A percentile compares a stretch with the other conserved stretches of the same genome.
Conservation (phyloP, 1,140 invertebrate species). For the Penaeus japonicus region DNA sequence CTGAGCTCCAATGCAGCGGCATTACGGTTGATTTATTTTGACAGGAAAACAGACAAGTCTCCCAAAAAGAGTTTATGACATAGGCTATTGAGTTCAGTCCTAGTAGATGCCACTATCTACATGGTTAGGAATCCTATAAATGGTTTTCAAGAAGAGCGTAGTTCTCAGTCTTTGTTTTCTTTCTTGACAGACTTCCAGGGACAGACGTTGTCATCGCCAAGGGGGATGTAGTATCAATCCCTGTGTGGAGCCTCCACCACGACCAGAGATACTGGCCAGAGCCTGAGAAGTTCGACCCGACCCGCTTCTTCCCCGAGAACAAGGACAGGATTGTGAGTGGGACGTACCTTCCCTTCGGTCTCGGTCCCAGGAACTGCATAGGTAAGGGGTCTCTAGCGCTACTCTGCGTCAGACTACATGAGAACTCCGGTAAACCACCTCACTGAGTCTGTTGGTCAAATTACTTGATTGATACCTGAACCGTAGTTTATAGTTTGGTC, state of each 20-base stretch:
- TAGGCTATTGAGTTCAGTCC: too few relatives aligned
- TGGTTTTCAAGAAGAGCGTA: neutral
- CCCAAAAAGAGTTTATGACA: too few relatives aligned
- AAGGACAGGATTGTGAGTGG: slow-evolving; percentile 44
- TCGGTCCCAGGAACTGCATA: slow-evolving; percentile 67
- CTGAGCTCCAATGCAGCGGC: too few relatives aligned
- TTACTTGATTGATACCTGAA: too few relatives aligned
- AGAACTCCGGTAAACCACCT: too few relatives aligned
- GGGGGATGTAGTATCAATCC: slow-evolving; percentile 61
- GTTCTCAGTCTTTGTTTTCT: neutral
- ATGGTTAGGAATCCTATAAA: neutral
- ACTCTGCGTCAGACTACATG: too few relatives aligned
- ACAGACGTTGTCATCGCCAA: slow-evolving; percentile 63
- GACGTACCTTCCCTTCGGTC: slow-evolving; percentile 68
- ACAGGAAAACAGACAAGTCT: too few relatives aligned
- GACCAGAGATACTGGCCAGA: slow-evolving; percentile 64
- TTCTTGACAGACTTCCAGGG: slow-evolving; percentile 41
- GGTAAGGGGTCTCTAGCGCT: neutral
- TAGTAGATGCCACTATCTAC: too few relatives aligned
- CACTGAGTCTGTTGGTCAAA: too few relatives aligned
- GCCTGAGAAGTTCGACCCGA: slow-evolving; percentile 65
- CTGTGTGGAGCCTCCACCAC: slow-evolving; percentile 63
- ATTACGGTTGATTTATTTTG: too few relatives aligned
- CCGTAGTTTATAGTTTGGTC: too few relatives aligned
- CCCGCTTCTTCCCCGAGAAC: slow-evolving; percentile 53